phyloP scores from a whole-genome alignment of 2,888 invertebrate genomes.

The Andrena praecox region DNA sequence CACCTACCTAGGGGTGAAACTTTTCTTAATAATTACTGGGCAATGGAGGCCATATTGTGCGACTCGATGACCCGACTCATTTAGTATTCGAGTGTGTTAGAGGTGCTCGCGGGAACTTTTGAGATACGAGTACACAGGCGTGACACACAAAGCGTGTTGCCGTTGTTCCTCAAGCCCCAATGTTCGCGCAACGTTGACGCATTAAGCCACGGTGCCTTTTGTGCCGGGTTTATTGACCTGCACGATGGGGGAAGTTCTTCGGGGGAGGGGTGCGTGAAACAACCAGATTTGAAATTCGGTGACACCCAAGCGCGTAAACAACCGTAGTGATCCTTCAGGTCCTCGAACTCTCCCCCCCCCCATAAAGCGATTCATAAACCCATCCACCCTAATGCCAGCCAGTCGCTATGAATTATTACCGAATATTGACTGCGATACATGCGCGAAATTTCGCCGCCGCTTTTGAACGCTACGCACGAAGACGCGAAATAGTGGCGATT shows the following conservation, averaged over 20 bases:
- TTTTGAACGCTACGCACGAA: constrained; percentile 27
- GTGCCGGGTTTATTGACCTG: constrained; percentile 22
- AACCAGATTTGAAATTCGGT: constrained; percentile 8
- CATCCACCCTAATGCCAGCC: neutral
- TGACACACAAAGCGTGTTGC: constrained; percentile 19
- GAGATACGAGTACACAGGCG: neutral
- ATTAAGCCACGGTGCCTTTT: constrained; percentile 39
- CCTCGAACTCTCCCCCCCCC: constrained; percentile 36
- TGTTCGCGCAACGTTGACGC: constrained; percentile 24
- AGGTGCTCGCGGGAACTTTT: constrained; percentile 24
- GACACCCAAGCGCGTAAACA: constrained; percentile 23
- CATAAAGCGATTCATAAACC: constrained; percentile 44
- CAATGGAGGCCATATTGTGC: constrained; percentile 64
- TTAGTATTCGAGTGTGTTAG: constrained; percentile 58
- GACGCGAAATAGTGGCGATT: constrained; percentile 51
- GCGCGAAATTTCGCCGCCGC: constrained; percentile 25
- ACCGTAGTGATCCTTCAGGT: constrained; percentile 24
- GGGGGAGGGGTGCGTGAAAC: neutral
- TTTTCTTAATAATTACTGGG: constrained; percentile 71
- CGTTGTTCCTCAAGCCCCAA: constrained; percentile 31
- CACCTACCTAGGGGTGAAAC: constrained; percentile 57
- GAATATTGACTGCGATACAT: constrained; percentile 39
- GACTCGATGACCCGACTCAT: constrained; percentile 59
- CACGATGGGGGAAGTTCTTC: neutral
- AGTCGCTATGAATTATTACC: constrained; percentile 14